A percentile compares a stretch with the other conserved stretches of the same genome.
Conservation (phyloP, 2,888 invertebrate genomes). For the Dione vanillae region DNA sequence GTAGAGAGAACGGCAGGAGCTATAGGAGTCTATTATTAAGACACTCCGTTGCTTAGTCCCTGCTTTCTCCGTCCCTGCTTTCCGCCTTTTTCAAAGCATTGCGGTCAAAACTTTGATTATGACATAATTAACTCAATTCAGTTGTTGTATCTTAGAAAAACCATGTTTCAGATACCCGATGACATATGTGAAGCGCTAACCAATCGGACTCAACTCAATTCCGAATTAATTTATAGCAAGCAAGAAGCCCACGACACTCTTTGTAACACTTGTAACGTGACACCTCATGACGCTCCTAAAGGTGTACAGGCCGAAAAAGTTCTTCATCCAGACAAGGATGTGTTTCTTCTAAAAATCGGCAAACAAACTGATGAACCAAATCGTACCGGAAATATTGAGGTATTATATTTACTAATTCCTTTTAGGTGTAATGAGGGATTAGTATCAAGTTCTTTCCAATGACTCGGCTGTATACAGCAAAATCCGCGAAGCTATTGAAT, state of each 20-base stretch:
- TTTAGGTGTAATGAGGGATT: no score
- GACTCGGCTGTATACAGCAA: no score
- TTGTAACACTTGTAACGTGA: constrained; percentile 74
- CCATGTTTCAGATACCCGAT: constrained; percentile 68
- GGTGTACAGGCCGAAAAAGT: constrained; percentile 84
- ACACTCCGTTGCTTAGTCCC: no score
- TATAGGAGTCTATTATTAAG: no score
- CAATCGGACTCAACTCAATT: constrained; percentile 67
- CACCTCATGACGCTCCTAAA: constrained; percentile 79
- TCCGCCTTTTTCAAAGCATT: no score
- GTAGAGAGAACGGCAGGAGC: no score
- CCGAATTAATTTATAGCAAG: constrained; percentile 68
- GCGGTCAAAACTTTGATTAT: no score
- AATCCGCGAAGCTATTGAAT: no score
- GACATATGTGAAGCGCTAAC: constrained; percentile 74
- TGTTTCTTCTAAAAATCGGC: constrained; percentile 89
- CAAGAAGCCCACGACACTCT: constrained; percentile 61
- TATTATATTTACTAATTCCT: constrained; percentile 56
- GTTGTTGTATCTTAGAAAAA: neutral
- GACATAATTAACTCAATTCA: no score
- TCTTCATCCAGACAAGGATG: constrained; percentile 87
- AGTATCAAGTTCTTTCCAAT: no score
- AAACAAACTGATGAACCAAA: constrained; percentile 86
- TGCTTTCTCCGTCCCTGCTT: no score
- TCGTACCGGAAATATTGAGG: constrained; percentile 87